Conservation (phyloP, 2,113 vertebrate species). For the Rhinoptilus africanus region DNA sequence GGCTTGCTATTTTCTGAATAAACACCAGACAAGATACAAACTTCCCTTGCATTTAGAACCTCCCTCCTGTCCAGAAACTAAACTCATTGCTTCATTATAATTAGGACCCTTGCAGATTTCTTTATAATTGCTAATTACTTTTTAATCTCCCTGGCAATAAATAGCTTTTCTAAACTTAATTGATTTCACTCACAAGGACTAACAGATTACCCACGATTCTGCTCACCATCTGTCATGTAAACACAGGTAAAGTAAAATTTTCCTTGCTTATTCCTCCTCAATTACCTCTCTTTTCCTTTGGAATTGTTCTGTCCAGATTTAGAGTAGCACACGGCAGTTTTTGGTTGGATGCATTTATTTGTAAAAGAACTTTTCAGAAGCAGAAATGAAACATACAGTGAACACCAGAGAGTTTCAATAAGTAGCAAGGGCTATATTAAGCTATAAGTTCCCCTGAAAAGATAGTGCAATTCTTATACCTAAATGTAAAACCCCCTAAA, state of each 20-base stretch:
- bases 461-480: neutral
- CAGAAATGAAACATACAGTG: neutral
- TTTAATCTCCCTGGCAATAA: slow-evolving; percentile 69
- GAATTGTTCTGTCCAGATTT: neutral
- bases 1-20: neutral
- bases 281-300: neutral
- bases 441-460: neutral
- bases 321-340: neutral
- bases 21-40: slow-evolving; percentile 10
- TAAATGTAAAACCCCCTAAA: neutral
- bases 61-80: slow-evolving; percentile 38
- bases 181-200: slow-evolving; percentile 58
- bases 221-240: slow-evolving; percentile 53
- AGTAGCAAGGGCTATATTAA: neutral
- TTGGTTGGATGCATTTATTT: neutral
- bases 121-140: slow-evolving; percentile 72
- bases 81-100: slow-evolving; percentile 24
- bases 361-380: neutral
- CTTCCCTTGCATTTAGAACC: neutral
- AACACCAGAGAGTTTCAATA: neutral
- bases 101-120: slow-evolving; percentile 45
- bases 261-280: neutral
- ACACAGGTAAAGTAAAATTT: slow-evolving; percentile 26
- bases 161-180: slow-evolving; percentile 72
- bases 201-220: slow-evolving; percentile 59